Conservation (phyloP, 1,140 invertebrate genomes). For the Alviniconcha marisindica region DNA sequence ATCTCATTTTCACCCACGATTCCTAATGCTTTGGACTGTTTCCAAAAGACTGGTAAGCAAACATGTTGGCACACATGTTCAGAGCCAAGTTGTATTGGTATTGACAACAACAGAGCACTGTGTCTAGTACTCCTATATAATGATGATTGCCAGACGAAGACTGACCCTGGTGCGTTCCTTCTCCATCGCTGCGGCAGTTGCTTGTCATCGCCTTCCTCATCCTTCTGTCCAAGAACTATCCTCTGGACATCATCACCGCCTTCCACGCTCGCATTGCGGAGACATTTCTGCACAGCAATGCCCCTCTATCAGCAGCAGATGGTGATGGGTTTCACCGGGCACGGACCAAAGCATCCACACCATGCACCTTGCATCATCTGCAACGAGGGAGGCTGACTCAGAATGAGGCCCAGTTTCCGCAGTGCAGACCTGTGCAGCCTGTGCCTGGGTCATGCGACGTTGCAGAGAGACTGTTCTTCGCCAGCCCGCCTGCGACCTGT, state of each 20-base stretch:
- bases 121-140: neutral
- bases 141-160: constrained; percentile 10
- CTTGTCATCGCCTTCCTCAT: neutral
- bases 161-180: neutral
- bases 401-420: too few species aligned
- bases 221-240: neutral
- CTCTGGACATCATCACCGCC: neutral
- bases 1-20: too few species aligned
- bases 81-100: neutral
- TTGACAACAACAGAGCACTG: neutral
- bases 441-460: constrained; percentile 52
- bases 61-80: neutral
- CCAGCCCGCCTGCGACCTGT: constrained; percentile 39
- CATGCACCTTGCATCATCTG: constrained; percentile 7
- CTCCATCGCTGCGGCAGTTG: neutral
- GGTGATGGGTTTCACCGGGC: neutral
- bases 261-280: neutral
- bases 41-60: neutral
- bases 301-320: neutral
- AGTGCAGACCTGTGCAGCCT: constrained; percentile 51
- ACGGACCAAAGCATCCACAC: neutral
- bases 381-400: neutral
- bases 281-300: neutral
- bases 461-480: constrained; percentile 51
- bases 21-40: too few species aligned